phyloP scores from a whole-genome alignment of 2,888 invertebrate genomes.

The Clunio marinus region DNA sequence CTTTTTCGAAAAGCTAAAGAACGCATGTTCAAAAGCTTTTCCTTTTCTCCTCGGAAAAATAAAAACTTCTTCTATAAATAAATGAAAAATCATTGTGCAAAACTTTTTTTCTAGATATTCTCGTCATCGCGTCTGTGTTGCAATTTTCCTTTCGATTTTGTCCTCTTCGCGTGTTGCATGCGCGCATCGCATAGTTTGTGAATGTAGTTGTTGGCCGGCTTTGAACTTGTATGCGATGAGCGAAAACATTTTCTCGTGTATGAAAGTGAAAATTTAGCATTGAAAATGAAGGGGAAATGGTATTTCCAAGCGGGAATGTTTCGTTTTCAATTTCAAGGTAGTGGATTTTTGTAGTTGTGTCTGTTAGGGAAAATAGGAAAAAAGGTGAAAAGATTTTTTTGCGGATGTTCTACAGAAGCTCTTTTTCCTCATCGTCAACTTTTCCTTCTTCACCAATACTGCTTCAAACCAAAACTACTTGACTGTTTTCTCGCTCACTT shows the following conservation, averaged over 20 bases:
- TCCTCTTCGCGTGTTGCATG: slow-evolving; percentile 22
- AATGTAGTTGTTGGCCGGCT: slow-evolving; percentile 32
- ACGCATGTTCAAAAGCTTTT: not conserved
- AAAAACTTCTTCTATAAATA: not conserved
- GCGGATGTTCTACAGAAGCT: slow-evolving; percentile 29
- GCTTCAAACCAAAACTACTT: not conserved
- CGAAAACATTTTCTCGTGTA: slow-evolving; percentile 15
- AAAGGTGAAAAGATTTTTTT: slow-evolving; percentile 30
- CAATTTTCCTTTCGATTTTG: too few species aligned
- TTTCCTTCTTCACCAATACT: slow-evolving; percentile 3
- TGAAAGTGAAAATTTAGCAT: slow-evolving; percentile 38
- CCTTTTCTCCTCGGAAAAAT: not conserved
- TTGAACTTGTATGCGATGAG: not conserved
- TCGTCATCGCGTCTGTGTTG: not conserved
- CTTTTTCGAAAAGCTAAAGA: not conserved
- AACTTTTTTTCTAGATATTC: slow-evolving; percentile 31
- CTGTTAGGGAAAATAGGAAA: slow-evolving; percentile 2
- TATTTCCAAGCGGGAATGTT: not conserved
- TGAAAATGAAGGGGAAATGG: slow-evolving; percentile 35
- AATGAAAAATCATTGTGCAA: not conserved
- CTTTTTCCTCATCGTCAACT: not conserved
- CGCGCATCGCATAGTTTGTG: not conserved
- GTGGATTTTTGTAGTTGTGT: slow-evolving; percentile 11
- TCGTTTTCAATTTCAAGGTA: slow-evolving; percentile 36
- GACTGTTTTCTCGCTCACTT: not conserved